Evolutionary conservation across 2,113 vertebrate species (phyloP).

Genomic region (Indicator indicator): DNA sequence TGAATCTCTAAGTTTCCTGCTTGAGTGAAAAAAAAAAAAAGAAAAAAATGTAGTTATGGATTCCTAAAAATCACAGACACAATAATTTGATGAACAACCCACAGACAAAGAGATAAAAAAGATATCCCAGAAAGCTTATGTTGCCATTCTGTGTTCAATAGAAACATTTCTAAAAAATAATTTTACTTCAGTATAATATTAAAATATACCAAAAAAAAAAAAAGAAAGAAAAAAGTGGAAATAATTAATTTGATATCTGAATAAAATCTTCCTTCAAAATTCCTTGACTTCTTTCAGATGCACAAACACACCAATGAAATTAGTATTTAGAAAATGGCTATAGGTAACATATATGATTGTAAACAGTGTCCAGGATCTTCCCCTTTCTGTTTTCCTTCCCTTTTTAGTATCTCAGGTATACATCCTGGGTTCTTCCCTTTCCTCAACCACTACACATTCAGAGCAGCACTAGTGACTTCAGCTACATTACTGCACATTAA

Average conservation of each 20-base stretch:
- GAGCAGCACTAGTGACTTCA: background rate
- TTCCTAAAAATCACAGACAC: background rate
- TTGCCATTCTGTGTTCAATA: background rate
- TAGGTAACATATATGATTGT: background rate
- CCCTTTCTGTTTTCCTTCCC: background rate
- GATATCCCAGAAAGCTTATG: background rate
- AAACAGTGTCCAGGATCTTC: background rate
- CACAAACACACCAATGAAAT: background rate
- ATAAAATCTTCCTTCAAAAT: background rate
- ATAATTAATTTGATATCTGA: background rate
- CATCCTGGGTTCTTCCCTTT: background rate
- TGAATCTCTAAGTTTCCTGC: background rate
- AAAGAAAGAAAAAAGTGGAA: background rate
- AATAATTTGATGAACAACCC: background rate
- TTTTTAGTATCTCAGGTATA: background rate
- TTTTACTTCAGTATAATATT: background rate
- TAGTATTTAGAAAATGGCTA: background rate
- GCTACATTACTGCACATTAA: background rate
- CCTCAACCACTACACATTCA: background rate
- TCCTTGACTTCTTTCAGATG: background rate
- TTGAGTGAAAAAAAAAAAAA: background rate
- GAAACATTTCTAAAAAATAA: background rate
- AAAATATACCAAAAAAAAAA: background rate
- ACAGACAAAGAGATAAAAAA: background rate
- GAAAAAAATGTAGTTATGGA: background rate